Conservation (phyloP, 2,113 vertebrate genomes). For the Sminthopsis crassicaudata region DNA sequence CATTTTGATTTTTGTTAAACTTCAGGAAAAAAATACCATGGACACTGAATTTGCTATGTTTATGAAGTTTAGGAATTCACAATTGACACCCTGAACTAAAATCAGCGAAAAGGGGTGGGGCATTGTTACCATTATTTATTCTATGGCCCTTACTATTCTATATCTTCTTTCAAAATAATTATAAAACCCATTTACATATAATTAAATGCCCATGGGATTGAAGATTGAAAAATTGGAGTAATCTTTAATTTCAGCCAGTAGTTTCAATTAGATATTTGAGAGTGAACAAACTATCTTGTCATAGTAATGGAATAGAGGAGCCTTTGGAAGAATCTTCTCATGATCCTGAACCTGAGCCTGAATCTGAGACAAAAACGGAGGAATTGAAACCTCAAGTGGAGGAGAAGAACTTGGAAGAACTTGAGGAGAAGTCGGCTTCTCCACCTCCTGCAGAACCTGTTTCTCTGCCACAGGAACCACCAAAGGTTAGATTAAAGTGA, state of each 20-base stretch:
- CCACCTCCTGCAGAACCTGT: slow-evolving; percentile 92
- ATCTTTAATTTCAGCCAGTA: slow-evolving; percentile 8
- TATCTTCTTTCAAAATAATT: not conserved
- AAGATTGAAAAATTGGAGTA: slow-evolving; percentile 33
- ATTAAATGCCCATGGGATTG: not conserved
- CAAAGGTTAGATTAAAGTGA: slow-evolving; percentile 88
- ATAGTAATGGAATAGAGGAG: slow-evolving; percentile 89
- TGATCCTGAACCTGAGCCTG: slow-evolving; percentile 87
- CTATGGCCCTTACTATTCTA: slow-evolving; percentile 34
- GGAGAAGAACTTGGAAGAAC: slow-evolving; percentile 92
- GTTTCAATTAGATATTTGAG: slow-evolving; percentile 42
- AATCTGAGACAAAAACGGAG: slow-evolving; percentile 88
- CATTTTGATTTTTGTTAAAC: not conserved
- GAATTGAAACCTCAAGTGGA: slow-evolving; percentile 90
- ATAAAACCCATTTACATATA: not conserved
- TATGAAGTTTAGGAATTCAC: not conserved
- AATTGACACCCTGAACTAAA: not conserved
- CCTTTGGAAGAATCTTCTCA: slow-evolving; percentile 87
- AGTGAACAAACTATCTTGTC: slow-evolving; percentile 69
- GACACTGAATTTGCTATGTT: not conserved
- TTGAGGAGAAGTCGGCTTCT: slow-evolving; percentile 93
- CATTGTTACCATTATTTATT: slow-evolving; percentile 23
- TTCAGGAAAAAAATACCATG: not conserved
- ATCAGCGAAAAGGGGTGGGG: not conserved
- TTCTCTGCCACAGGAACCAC: slow-evolving; percentile 91